Percentiles rank a stretch among this genome's conserved stretches.
Evolutionary conservation across 2,888 invertebrate genomes (phyloP).

Genomic region (Spilarctia lutea): DNA sequence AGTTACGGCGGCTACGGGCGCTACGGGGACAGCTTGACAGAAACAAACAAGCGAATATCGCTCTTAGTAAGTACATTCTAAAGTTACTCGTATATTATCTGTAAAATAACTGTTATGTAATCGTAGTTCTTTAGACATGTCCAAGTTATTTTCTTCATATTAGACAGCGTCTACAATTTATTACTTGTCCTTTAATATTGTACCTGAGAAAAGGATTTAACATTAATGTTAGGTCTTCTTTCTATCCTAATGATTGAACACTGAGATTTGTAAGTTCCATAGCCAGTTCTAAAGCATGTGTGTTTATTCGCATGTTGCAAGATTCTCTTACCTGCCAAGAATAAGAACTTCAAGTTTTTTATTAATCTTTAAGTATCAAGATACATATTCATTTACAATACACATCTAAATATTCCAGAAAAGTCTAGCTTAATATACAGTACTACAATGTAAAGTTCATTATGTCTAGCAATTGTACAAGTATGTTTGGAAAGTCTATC

Average conservation of each 20-base stretch:
- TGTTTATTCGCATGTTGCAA: neutral
- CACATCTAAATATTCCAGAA: neutral
- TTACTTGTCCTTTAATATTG: neutral
- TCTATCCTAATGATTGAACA: neutral
- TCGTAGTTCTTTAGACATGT: neutral
- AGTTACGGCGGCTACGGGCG: constrained; percentile 95
- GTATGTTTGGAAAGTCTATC: neutral
- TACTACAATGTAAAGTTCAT: neutral
- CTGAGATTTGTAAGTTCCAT: neutral
- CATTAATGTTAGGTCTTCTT: neutral
- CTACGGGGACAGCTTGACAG: constrained; percentile 97
- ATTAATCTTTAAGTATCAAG: neutral
- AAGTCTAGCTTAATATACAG: neutral
- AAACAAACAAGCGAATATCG: constrained; percentile 96
- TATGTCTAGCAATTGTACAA: neutral
- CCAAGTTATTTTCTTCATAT: neutral
- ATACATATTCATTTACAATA: too few relatives aligned
- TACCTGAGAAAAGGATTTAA: neutral
- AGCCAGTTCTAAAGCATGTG: neutral
- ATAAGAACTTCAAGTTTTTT: neutral
- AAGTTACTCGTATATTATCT: neutral
- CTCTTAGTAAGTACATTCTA: constrained; percentile 91
- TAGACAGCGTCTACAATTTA: neutral
- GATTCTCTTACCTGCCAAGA: neutral
- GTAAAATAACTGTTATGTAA: neutral